These are phyloP conservation scores for Dendropsophus ebraccatus DNA, from an alignment of 2,113 vertebrate species.

Conservation along the genomic window DNA sequence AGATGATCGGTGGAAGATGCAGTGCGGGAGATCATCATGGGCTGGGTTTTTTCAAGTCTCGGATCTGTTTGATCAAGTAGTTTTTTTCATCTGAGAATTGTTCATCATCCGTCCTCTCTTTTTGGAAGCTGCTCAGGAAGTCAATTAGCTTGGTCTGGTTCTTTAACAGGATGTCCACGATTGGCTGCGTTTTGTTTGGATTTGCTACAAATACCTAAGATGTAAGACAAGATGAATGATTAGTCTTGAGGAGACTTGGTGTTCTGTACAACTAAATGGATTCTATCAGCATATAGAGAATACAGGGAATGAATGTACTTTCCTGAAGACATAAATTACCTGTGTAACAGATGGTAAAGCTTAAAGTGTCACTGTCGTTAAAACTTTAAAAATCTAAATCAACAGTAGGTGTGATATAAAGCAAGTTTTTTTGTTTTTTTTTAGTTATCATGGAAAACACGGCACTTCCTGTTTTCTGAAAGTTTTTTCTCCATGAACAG, in stretches of 20 bases:
- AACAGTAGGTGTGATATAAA: no score
- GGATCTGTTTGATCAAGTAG: constrained; percentile 97
- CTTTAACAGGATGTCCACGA: constrained; percentile 96
- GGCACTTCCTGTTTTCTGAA: no score
- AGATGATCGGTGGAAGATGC: constrained; percentile 59
- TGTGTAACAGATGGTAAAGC: no score
- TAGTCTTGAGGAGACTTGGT: constrained; percentile 12
- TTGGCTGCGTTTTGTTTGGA: constrained; percentile 95
- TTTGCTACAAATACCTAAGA: constrained; percentile 95
- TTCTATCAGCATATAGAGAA: not conserved
- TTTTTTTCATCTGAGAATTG: constrained; percentile 98
- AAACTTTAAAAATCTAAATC: no score
- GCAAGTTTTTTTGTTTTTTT: no score
- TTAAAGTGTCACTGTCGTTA: no score
- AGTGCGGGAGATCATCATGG: constrained; percentile 69
- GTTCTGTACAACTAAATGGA: not conserved
- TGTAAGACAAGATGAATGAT: constrained; percentile 57
- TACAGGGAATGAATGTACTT: not conserved
- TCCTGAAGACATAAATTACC: not conserved
- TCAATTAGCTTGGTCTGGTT: constrained; percentile 97
- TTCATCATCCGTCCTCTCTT: constrained; percentile 91
- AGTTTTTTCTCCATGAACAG: no score
- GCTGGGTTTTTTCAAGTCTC: constrained; percentile 88
- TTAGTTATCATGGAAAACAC: no score
- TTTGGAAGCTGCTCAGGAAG: constrained; percentile 96